Evolutionary conservation across 2,113 vertebrate genomes (phyloP).

Genomic region (Pomatostomus ruficeps): DNA sequence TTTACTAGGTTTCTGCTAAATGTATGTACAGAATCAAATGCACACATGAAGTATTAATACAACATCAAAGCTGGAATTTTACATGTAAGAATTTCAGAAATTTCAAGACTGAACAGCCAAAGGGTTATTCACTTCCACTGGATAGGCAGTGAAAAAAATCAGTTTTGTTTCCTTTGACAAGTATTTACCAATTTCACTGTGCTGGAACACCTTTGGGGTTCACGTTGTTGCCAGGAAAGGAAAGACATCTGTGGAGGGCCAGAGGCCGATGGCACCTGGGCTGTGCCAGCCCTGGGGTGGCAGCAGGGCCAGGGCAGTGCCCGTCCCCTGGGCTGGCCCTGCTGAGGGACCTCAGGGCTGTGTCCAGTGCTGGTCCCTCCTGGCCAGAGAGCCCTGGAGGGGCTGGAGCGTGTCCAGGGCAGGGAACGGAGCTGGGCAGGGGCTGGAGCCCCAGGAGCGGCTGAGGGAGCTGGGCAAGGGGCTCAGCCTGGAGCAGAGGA

Average conservation of each 20-base stretch:
- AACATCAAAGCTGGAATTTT: neutral
- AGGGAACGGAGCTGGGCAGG: neutral
- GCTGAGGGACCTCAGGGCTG: neutral
- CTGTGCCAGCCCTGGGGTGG: neutral
- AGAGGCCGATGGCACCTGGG: no score
- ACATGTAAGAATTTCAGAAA: neutral
- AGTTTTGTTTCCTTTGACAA: neutral
- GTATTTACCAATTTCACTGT: neutral
- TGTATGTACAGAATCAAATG: neutral
- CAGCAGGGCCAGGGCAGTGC: neutral
- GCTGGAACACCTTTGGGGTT: neutral
- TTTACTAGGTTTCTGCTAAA: neutral
- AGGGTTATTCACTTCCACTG: neutral
- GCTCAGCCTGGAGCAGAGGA: neutral
- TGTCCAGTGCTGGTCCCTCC: rapidly evolving
- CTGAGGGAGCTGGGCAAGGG: neutral
- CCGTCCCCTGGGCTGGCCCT: neutral
- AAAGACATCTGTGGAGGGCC: neutral
- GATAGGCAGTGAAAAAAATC: neutral
- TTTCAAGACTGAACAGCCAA: neutral
- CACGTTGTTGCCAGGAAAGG: neutral
- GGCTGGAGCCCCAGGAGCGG: neutral
- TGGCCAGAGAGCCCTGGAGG: neutral
- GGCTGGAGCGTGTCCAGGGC: neutral
- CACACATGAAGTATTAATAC: neutral